These are phyloP conservation scores for Cherax destructor DNA, from an alignment of 1,140 invertebrate genomes.

Conservation along the genomic window DNA sequence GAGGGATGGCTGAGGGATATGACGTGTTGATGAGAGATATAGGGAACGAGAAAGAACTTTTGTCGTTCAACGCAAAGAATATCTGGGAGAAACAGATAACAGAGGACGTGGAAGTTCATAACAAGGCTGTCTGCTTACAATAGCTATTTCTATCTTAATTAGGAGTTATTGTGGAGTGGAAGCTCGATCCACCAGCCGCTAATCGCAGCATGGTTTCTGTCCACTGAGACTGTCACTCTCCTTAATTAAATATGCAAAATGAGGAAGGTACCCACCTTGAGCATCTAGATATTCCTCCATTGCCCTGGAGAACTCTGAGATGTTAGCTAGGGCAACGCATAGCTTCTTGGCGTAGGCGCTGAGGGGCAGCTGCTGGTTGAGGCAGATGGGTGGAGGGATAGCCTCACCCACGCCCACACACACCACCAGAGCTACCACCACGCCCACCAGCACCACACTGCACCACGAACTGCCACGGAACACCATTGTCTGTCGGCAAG, in stretches of 20 bases:
- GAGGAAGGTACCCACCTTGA: conserved; percentile 33
- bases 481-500: conserved; percentile 50
- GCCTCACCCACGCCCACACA: conserved; percentile 53
- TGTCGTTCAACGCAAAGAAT: neutral
- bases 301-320: conserved; percentile 59
- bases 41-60: neutral
- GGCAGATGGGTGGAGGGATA: conserved; percentile 55
- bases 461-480: conserved; percentile 47
- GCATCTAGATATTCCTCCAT: conserved; percentile 68
- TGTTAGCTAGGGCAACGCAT: conserved; percentile 57
- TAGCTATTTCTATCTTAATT: too few relatives aligned
- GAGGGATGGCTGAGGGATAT: neutral
- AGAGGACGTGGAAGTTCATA: neutral
- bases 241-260: neutral
- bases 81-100: neutral
- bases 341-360: conserved; percentile 62
- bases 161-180: too few relatives aligned
- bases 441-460: conserved; percentile 42
- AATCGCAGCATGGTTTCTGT: too few relatives aligned
- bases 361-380: conserved; percentile 49
- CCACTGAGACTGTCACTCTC: neutral
- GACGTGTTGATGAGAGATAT: neutral
- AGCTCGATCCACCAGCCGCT: too few relatives aligned
- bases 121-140: too few relatives aligned
- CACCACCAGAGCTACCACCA: conserved; percentile 47